These are phyloP conservation scores for Pseudopleuronectes americanus DNA, from an alignment of 2,797 vertebrate genomes.

Conservation along the genomic window DNA sequence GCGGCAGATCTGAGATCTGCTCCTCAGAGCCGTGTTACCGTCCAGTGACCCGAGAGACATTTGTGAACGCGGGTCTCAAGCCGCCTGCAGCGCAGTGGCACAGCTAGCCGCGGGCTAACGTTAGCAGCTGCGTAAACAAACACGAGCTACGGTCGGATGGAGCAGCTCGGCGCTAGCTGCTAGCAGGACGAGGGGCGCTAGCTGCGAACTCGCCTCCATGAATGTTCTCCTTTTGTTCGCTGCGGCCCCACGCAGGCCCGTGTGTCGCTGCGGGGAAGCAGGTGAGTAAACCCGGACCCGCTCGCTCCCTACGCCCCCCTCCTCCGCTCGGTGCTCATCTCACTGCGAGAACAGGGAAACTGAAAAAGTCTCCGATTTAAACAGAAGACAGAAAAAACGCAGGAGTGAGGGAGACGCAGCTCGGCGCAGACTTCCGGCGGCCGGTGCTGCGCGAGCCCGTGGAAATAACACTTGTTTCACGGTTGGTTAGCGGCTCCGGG, in stretches of 20 bases:
- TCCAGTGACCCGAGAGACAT: conserved; percentile 55
- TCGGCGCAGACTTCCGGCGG: conserved; percentile 88
- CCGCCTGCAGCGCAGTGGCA: conserved; percentile 46
- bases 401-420: conserved; percentile 79
- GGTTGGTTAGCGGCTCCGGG: conserved; percentile 63
- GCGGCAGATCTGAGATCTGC: not conserved
- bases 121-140: conserved; percentile 41
- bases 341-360: conserved; percentile 76
- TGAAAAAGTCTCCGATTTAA: conserved; percentile 76
- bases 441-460: conserved; percentile 75
- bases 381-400: conserved; percentile 63
- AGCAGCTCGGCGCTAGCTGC: conserved; percentile 38
- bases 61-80: conserved; percentile 34
- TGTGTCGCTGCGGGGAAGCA: conserved; percentile 45
- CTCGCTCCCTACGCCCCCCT: conserved; percentile 69
- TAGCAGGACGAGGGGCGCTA: conserved; percentile 39
- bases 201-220: conserved; percentile 83
- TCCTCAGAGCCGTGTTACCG: conserved; percentile 28
- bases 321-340: conserved; percentile 76
- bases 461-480: conserved; percentile 75
- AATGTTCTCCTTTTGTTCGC: conserved; percentile 84
- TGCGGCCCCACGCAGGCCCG: conserved; percentile 71
- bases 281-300: conserved; percentile 58
- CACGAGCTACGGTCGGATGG: conserved; percentile 3
- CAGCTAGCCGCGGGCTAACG: conserved; percentile 55